Evolutionary conservation across 2,113 vertebrate genomes (phyloP), one percentile per base, ranked within the genome.

Genomic region (Syngnathus typhle): DNA sequence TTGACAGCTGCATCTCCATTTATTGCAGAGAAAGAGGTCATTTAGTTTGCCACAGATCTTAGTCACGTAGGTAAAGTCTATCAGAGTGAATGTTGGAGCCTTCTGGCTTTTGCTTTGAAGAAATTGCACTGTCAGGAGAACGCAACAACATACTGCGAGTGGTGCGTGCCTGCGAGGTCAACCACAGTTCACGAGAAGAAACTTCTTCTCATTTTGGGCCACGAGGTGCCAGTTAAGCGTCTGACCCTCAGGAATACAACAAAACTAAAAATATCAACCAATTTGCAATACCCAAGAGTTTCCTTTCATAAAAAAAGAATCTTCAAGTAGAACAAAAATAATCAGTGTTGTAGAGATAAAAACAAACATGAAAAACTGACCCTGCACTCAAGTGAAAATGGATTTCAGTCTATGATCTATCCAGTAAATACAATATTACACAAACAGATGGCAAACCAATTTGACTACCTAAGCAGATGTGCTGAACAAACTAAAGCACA

Each of bases 391-490:
- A 68, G 73, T 61, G 23, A 74, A 67, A 78, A 63, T 65, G 72
- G 63, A 72, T 68, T 82, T 74, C 32, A 64, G 65, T 69, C 55
- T 76, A 58, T 80, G 76, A 78, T 79, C 76, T 6, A 18, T 37
- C 32, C n/a, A 61, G 11, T 43, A 11, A 41, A 78, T 47, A 69
- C 61, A 69, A 67, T 68, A 71, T 68, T 73, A 74, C 66, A 73
- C 47, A 47, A 84, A 75, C 87, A 87, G 85, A 87, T 85, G 84
- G 85, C 68, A 69, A n/a, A 67, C 68, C 73, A 52, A 81, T 75
- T 68, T 81, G 77, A 69, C 75, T 74, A 86, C 82, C 80, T 70
- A 83, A 80, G 78, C 83, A 88, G 81, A 85, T 85, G 83, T 78
- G 75, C 39, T 69, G 72, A 71, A 67, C 75, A 52, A 81, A 65